Conservation (phyloP, 1,140 invertebrate genomes). For the Calliphora vicina region DNA sequence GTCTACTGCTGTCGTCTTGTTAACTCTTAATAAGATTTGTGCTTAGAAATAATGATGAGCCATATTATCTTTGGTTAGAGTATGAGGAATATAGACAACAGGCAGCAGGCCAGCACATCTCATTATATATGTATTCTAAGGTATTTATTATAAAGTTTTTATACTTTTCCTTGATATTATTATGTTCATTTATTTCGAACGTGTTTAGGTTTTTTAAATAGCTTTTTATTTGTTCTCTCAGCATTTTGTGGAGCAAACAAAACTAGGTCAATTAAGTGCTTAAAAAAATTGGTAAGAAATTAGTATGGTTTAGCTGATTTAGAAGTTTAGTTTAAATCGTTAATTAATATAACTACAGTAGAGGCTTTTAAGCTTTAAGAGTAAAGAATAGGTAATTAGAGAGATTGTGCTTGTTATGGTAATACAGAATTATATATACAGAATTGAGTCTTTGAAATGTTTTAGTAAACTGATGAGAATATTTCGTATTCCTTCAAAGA, state of each 20-base stretch:
- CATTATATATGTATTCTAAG: neutral
- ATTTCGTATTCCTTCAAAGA: too few relatives aligned
- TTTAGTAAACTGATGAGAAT: too few relatives aligned
- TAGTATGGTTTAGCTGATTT: neutral
- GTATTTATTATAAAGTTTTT: neutral
- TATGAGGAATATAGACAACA: too few relatives aligned
- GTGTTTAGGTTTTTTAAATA: neutral
- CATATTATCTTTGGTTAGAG: neutral
- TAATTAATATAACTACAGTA: too few relatives aligned
- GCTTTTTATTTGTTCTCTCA: neutral
- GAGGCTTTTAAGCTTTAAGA: too few relatives aligned
- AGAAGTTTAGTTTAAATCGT: neutral
- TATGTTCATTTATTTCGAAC: neutral
- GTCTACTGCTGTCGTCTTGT: neutral
- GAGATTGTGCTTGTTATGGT: too few relatives aligned
- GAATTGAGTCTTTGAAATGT: too few relatives aligned
- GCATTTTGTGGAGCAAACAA: neutral
- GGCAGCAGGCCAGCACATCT: neutral
- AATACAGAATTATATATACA: too few relatives aligned
- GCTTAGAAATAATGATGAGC: neutral
- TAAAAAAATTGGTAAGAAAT: neutral
- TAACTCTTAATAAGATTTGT: conserved; percentile 10
- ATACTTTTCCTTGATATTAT: neutral
- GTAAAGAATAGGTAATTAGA: too few relatives aligned
- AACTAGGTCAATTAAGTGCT: conserved; percentile 2